phyloP scores from a whole-genome alignment of 1,140 invertebrate species.

The Drosophila lini region DNA sequence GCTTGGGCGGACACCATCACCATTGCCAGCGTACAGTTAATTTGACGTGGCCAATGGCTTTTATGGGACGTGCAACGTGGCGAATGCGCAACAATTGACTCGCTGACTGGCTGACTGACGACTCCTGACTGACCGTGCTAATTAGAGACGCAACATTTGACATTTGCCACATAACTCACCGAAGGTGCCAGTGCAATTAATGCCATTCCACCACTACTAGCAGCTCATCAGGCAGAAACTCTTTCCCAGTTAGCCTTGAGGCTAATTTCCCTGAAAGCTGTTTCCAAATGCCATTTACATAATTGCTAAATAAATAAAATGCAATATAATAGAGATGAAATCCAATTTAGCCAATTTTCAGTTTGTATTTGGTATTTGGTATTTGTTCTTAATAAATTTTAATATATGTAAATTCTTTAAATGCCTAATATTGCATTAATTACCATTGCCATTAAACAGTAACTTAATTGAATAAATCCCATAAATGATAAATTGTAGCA shows the following conservation, averaged over 20 bases:
- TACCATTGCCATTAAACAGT: not conserved
- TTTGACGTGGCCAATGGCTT: slow-evolving; percentile 63
- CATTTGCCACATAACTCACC: slow-evolving; percentile 25
- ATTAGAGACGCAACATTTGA: slow-evolving; percentile 55
- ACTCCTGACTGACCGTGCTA: slow-evolving; percentile 35
- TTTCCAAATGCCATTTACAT: not conserved
- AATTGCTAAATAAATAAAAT: not conserved
- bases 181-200: slow-evolving; percentile 19
- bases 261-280: no score
- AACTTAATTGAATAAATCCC: not conserved
- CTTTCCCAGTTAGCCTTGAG: not conserved
- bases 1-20: slow-evolving; percentile 45
- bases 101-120: slow-evolving; percentile 27
- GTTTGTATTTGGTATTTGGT: not conserved
- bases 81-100: slow-evolving; percentile 69
- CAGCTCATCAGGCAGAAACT: not conserved
- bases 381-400: not conserved
- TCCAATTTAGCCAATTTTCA: not conserved
- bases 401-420: not conserved
- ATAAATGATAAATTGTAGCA: not conserved
- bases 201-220: not conserved
- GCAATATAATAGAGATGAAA: not conserved
- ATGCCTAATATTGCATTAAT: not conserved
- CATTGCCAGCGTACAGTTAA: slow-evolving; percentile 56
- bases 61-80: slow-evolving; percentile 33